Evolutionary conservation across 2,888 invertebrate genomes (phyloP).

Genomic region (Drosophila histrio): DNA sequence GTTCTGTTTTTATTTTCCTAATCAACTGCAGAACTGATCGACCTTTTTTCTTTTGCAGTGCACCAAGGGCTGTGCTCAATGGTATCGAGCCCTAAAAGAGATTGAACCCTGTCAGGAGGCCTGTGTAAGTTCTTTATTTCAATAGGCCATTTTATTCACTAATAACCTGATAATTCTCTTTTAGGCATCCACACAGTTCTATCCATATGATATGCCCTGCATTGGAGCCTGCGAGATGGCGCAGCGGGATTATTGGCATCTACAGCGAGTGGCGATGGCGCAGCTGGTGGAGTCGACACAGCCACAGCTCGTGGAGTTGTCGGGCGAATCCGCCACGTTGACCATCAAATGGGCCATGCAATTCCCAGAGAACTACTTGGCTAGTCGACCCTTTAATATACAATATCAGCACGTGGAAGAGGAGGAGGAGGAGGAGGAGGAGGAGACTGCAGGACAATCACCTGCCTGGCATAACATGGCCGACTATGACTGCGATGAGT

Average conservation of each 20-base stretch:
- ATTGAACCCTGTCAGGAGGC: slow-evolving; percentile 90
- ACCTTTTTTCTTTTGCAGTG: slow-evolving; percentile 86
- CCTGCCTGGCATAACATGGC: slow-evolving; percentile 89
- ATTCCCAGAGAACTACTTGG: slow-evolving; percentile 72
- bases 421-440: slow-evolving; percentile 85
- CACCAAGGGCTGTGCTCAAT: slow-evolving; percentile 90
- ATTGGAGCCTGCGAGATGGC: slow-evolving; percentile 81
- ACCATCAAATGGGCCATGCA: slow-evolving; percentile 76
- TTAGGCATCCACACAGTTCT: slow-evolving; percentile 73
- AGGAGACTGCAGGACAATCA: slow-evolving; percentile 80
- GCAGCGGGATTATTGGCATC: slow-evolving; percentile 77
- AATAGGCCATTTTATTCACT: background rate
- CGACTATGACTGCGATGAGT: slow-evolving; percentile 85
- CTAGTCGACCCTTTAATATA: slow-evolving; percentile 78
- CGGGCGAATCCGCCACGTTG: slow-evolving; percentile 39
- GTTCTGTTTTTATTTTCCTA: no score
- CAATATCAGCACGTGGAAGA: slow-evolving; percentile 85
- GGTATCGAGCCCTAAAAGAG: slow-evolving; percentile 88
- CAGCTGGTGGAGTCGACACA: slow-evolving; percentile 53
- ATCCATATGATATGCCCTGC: slow-evolving; percentile 81
- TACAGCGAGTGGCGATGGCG: slow-evolving; percentile 67
- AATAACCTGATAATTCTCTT: background rate
- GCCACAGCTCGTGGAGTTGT: slow-evolving; percentile 55
- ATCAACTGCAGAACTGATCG: background rate
- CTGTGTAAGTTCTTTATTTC: slow-evolving; percentile 89